Percentiles rank a stretch among this genome's conserved stretches.
phyloP scores from a whole-genome alignment of 2,888 invertebrate genomes.

The Xestoiulus laeticollis region DNA sequence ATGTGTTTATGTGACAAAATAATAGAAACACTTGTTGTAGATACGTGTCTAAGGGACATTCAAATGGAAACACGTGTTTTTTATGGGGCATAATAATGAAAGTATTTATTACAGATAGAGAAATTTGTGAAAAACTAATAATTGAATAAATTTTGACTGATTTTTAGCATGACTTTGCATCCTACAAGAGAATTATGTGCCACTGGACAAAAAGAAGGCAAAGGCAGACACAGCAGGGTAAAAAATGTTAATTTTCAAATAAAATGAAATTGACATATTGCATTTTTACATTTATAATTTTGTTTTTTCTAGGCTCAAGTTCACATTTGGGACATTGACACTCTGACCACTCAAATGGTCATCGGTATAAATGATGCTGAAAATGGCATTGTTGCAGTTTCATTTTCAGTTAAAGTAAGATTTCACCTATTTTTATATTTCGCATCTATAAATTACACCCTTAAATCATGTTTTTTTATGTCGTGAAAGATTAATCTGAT shows the following conservation, averaged over 20 bases:
- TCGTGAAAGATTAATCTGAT: neutral
- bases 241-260: neutral
- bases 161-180: slow-evolving; percentile 82
- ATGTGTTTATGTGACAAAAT: too few species aligned
- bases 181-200: slow-evolving; percentile 88
- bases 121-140: too few species aligned
- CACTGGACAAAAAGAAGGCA: slow-evolving; percentile 77
- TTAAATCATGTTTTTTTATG: neutral
- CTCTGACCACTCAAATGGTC: slow-evolving; percentile 85
- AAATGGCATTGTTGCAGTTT: slow-evolving; percentile 85
- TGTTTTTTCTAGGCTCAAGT: slow-evolving; percentile 71
- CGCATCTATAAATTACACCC: too few species aligned
- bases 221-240: slow-evolving; percentile 56
- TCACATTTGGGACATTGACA: slow-evolving; percentile 90
- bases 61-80: too few species aligned
- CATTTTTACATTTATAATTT: neutral
- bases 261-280: neutral
- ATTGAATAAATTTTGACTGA: neutral
- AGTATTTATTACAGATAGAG: too few species aligned
- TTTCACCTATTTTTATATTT: neutral
- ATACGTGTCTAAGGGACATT: too few species aligned
- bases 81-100: too few species aligned
- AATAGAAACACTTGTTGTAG: too few species aligned
- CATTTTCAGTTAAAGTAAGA: slow-evolving; percentile 79
- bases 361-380: slow-evolving; percentile 92